phyloP scores from a whole-genome alignment of 1,140 invertebrate species.

The Papilio dardanus region DNA sequence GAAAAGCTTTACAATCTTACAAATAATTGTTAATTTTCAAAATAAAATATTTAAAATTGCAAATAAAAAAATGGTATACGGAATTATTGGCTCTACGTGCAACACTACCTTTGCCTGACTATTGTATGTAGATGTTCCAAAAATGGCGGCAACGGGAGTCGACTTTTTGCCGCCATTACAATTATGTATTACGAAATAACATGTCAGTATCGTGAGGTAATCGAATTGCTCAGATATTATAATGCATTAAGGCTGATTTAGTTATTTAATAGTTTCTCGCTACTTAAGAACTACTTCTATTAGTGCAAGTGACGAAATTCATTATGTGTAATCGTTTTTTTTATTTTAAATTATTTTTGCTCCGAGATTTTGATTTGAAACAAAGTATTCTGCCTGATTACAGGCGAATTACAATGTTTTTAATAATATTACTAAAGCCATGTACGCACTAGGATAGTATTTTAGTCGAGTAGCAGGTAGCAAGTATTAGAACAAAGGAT shows the following conservation, averaged over 20 bases:
- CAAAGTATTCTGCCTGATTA: too few relatives aligned
- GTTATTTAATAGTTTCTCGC: not conserved
- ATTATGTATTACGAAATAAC: conserved; percentile 23
- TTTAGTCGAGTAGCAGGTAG: too few relatives aligned
- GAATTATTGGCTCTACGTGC: not conserved
- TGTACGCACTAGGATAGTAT: too few relatives aligned
- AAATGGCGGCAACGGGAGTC: conserved; percentile 19
- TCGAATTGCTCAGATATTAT: conserved; percentile 9
- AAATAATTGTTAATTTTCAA: not conserved
- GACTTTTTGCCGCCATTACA: conserved; percentile 29
- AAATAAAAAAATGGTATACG: not conserved
- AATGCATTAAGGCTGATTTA: not conserved
- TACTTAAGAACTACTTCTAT: not conserved
- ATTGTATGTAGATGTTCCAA: conserved; percentile 20
- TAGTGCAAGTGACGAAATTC: too few relatives aligned
- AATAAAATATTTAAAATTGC: not conserved
- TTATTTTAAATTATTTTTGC: not conserved
- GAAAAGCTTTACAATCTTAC: not conserved
- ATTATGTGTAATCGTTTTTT: not conserved
- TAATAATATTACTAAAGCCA: too few relatives aligned
- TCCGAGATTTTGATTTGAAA: too few relatives aligned
- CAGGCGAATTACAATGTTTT: too few relatives aligned
- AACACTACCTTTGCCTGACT: conserved; percentile 1
- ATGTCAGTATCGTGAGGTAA: conserved; percentile 15
- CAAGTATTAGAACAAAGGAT: too few relatives aligned